Percentiles rank a stretch among this genome's conserved stretches.
These are phyloP conservation scores for Drosophila trichaetosa DNA, from an alignment of 2,888 invertebrate genomes.

Conservation along the genomic window DNA sequence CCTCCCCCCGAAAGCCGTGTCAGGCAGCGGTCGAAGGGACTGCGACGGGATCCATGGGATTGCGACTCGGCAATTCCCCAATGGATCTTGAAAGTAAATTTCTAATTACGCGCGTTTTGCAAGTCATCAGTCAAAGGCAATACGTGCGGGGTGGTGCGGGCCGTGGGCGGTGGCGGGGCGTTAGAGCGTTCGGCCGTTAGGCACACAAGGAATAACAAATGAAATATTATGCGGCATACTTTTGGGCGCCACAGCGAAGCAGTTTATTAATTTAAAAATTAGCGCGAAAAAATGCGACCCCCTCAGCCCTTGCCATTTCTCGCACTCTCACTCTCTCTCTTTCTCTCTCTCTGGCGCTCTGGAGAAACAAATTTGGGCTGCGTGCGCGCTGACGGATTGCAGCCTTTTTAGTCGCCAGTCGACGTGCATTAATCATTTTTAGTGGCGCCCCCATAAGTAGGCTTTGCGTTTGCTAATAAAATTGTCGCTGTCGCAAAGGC, in stretches of 20 bases:
- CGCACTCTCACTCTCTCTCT: no score
- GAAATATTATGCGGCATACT: slow-evolving; percentile 81
- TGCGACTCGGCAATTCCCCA: slow-evolving; percentile 68
- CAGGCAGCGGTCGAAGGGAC: slow-evolving; percentile 63
- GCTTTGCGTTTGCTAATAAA: slow-evolving; percentile 79
- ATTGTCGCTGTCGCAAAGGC: slow-evolving; percentile 64
- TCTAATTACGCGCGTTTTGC: slow-evolving; percentile 80
- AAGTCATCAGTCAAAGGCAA: slow-evolving; percentile 79
- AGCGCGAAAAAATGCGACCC: slow-evolving; percentile 70
- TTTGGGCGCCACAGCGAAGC: slow-evolving; percentile 69
- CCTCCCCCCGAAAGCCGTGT: slow-evolving; percentile 62
- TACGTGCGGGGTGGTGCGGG: slow-evolving; percentile 11
- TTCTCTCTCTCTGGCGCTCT: neutral
- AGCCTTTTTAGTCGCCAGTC: slow-evolving; percentile 76
- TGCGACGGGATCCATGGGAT: slow-evolving; percentile 32
- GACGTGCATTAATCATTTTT: slow-evolving; percentile 81
- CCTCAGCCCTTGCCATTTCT: neutral
- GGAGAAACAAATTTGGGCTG: slow-evolving; percentile 69
- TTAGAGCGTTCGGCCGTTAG: slow-evolving; percentile 9
- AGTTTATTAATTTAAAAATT: slow-evolving; percentile 81
- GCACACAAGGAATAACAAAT: slow-evolving; percentile 77
- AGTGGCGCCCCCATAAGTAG: slow-evolving; percentile 79
- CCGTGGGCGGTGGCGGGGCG: neutral
- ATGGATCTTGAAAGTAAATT: slow-evolving; percentile 81
- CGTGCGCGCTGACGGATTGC: slow-evolving; percentile 78